These are phyloP conservation scores for Schizopygopsis malacanthus DNA, from an alignment of 2,797 vertebrate species.

Conservation along the genomic window DNA sequence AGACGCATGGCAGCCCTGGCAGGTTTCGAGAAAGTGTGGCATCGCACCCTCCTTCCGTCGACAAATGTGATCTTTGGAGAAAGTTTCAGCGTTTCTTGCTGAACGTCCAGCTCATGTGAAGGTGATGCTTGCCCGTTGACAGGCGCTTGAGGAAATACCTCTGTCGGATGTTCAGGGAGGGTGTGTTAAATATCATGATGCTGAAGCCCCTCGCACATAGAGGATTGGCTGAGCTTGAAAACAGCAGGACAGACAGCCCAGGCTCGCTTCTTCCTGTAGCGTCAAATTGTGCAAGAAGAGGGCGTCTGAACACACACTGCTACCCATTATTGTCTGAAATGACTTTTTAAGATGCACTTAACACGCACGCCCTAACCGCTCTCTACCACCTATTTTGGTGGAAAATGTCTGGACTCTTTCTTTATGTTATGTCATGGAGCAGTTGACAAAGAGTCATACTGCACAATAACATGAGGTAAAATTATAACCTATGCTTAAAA, in stretches of 20 bases:
- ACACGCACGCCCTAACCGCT: constrained; percentile 10
- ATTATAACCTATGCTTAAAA: not conserved
- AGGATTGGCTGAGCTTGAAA: constrained; percentile 83
- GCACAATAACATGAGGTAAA: not conserved
- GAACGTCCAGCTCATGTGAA: constrained; percentile 3
- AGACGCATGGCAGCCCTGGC: constrained; percentile 26
- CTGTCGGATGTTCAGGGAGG: constrained; percentile 77
- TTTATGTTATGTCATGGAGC: not conserved
- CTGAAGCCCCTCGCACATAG: constrained; percentile 83
- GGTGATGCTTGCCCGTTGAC: constrained; percentile 32
- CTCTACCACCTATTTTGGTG: not conserved
- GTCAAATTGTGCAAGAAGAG: constrained; percentile 82
- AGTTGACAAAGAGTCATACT: not conserved
- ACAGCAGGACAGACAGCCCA: constrained; percentile 68
- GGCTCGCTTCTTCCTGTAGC: constrained; percentile 79
- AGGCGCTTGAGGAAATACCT: constrained; percentile 55
- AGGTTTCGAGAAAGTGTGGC: constrained; percentile 40
- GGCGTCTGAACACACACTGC: constrained; percentile 78
- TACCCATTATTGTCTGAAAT: constrained; percentile 42
- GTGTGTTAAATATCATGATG: constrained; percentile 91
- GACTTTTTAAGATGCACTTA: constrained; percentile 30
- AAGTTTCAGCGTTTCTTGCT: constrained; percentile 50
- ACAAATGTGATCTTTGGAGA: constrained; percentile 11
- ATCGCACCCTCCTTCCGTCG: constrained; percentile 42
- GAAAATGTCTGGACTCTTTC: not conserved